Conservation (phyloP, 2,797 vertebrate species). For the Parauchenoglanis punctatus region DNA sequence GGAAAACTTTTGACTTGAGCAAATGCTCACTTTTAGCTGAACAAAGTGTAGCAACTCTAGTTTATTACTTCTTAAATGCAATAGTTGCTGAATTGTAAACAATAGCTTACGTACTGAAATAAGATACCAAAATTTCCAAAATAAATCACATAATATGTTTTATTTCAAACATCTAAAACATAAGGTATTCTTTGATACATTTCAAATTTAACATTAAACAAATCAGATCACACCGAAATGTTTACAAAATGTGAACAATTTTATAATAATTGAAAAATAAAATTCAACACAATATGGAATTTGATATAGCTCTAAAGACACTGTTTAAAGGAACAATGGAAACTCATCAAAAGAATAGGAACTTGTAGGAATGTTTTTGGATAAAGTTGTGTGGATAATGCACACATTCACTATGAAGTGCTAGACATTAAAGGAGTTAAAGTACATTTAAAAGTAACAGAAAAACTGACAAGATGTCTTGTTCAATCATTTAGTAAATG, state of each 20-base stretch:
- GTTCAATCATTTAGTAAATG: background rate
- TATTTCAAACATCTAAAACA: background rate
- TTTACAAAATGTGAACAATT: background rate
- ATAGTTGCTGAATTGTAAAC: background rate
- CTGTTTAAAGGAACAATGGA: background rate
- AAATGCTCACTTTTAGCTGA: background rate
- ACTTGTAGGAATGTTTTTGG: constrained; percentile 46
- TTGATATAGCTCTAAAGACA: background rate
- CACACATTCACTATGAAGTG: background rate
- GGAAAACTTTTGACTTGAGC: background rate
- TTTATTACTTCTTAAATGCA: background rate
- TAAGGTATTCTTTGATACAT: background rate
- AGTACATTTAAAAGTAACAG: background rate
- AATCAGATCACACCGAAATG: background rate
- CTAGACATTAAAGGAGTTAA: background rate
- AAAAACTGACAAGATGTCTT: background rate
- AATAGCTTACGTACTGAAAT: background rate
- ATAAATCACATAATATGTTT: background rate
- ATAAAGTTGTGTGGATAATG: constrained; percentile 33
- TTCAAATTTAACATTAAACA: background rate
- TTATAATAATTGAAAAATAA: background rate
- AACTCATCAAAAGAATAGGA: constrained; percentile 4
- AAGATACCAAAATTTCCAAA: background rate
- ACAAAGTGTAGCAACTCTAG: background rate
- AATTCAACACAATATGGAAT: background rate